Conservation (phyloP, 2,888 invertebrate species). For the Euphydryas editha region DNA sequence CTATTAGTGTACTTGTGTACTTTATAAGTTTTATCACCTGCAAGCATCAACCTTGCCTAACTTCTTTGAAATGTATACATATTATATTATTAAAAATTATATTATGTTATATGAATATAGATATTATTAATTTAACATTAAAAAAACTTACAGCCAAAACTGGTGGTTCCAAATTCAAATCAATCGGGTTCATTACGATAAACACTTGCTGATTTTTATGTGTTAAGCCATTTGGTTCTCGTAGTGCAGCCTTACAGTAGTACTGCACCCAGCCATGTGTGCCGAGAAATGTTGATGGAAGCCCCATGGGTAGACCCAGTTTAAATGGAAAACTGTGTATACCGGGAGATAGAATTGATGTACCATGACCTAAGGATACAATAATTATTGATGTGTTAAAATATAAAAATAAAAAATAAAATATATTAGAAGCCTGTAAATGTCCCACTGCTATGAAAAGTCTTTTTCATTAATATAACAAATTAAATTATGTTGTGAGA, state of each 20-base stretch:
- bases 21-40: too few relatives aligned
- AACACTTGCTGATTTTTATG: slow-evolving; percentile 99
- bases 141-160: slow-evolving; percentile 90
- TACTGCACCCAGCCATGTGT: slow-evolving; percentile 98
- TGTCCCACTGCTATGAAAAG: too few relatives aligned
- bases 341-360: slow-evolving; percentile 93
- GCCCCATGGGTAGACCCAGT: slow-evolving; percentile 93
- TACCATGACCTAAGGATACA: slow-evolving; percentile 87
- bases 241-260: slow-evolving; percentile 94
- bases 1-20: too few relatives aligned
- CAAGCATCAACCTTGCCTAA: too few relatives aligned
- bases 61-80: too few relatives aligned
- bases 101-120: too few relatives aligned
- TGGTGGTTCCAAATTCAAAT: slow-evolving; percentile 94
- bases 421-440: too few relatives aligned
- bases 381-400: neutral
- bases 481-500: too few relatives aligned
- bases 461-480: too few relatives aligned
- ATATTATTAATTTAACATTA: too few relatives aligned
- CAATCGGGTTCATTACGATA: slow-evolving; percentile 97
- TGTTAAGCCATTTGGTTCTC: slow-evolving; percentile 94
- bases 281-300: slow-evolving; percentile 96
- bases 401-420: too few relatives aligned
- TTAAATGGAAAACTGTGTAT: slow-evolving; percentile 98
- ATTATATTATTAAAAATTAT: too few relatives aligned